phyloP scores from a whole-genome alignment of 2,888 invertebrate species.

The Spisula solida region DNA sequence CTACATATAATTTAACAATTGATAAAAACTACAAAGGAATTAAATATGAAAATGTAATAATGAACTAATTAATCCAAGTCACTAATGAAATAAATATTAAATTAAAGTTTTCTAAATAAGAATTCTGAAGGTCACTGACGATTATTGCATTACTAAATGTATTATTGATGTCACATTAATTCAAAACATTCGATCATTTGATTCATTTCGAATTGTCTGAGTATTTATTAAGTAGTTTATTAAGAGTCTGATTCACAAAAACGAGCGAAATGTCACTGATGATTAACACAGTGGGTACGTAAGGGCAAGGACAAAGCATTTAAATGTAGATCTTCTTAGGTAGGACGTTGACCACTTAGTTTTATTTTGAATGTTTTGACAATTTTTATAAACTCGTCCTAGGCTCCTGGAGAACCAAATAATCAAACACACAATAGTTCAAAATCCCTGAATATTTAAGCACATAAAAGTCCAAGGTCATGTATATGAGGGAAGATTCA shows the following conservation, averaged over 20 bases:
- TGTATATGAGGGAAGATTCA: slow-evolving; percentile 14
- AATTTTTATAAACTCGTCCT: too few species aligned
- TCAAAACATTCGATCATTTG: too few species aligned
- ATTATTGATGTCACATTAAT: too few species aligned
- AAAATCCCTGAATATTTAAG: slow-evolving; percentile 1
- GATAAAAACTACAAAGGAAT: background rate
- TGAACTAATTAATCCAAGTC: background rate
- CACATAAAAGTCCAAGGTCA: background rate
- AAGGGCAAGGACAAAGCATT: too few species aligned
- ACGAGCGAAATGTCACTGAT: too few species aligned
- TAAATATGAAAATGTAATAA: background rate
- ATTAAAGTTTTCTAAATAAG: background rate
- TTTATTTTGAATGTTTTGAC: too few species aligned
- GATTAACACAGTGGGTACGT: too few species aligned
- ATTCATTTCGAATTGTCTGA: too few species aligned
- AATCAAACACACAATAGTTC: background rate
- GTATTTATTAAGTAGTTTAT: background rate
- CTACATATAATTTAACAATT: background rate
- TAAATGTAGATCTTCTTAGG: too few species aligned
- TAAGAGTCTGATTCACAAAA: too few species aligned
- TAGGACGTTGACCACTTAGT: too few species aligned
- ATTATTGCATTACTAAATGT: background rate
- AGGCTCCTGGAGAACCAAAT: background rate
- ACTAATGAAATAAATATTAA: background rate
- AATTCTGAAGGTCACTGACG: background rate